Evolutionary conservation across 2,888 invertebrate species (phyloP).

Genomic region (Cordilura impudica): DNA sequence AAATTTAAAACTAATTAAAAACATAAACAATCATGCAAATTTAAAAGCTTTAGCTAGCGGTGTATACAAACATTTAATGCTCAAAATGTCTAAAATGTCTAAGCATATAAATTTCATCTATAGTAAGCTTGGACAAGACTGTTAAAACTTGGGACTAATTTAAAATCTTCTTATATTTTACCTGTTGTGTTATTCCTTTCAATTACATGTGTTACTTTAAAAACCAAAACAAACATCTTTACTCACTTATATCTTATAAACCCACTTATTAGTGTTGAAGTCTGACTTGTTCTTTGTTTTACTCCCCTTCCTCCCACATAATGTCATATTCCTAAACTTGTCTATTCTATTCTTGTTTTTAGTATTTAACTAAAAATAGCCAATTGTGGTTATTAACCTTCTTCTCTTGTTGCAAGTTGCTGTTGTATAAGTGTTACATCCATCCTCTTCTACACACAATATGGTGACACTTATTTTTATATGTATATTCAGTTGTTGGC

Average conservation of each 20-base stretch:
- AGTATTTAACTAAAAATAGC: slow-evolving; percentile 54
- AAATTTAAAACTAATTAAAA: no score
- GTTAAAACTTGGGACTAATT: background rate
- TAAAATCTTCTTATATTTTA: background rate
- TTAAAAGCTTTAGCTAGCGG: no score
- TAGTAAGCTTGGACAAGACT: slow-evolving; percentile 25
- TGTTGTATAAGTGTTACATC: slow-evolving; percentile 4
- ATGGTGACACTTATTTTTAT: background rate
- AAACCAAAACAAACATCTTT: background rate
- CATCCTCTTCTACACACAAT: background rate
- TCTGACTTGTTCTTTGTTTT: slow-evolving; percentile 22
- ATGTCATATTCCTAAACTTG: slow-evolving; percentile 29
- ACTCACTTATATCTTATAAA: slow-evolving; percentile 10
- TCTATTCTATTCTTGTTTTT: slow-evolving; percentile 27
- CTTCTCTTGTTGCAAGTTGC: slow-evolving; percentile 31
- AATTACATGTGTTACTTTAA: slow-evolving; percentile 16
- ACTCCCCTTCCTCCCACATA: slow-evolving; percentile 24
- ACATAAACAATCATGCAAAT: no score
- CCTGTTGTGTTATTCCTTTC: slow-evolving; percentile 25
- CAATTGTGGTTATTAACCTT: slow-evolving; percentile 61
- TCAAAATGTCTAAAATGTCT: background rate
- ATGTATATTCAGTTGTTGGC: no score
- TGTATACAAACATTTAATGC: no score
- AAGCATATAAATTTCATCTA: background rate
- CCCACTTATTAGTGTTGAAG: slow-evolving; percentile 5